Evolutionary conservation across 1,140 invertebrate species (phyloP).

Genomic region (Musca vetustissima): DNA sequence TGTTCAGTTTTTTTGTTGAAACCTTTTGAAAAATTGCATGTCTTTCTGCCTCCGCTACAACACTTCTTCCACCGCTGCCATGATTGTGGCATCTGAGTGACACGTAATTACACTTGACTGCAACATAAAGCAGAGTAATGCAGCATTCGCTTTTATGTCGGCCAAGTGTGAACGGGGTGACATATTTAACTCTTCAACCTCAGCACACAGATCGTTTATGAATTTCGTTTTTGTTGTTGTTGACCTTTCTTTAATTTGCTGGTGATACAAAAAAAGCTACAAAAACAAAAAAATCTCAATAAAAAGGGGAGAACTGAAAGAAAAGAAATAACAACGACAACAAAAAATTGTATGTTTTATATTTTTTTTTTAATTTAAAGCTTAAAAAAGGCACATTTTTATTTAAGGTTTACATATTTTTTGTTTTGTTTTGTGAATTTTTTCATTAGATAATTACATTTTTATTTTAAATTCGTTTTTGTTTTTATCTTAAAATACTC

Average conservation of each 20-base stretch:
- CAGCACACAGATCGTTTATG: neutral
- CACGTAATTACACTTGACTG: constrained; percentile 23
- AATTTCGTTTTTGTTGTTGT: neutral
- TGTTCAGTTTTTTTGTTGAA: too few species aligned
- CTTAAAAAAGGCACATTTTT: constrained; percentile 12
- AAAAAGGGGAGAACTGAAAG: too few species aligned
- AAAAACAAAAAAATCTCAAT: too few species aligned
- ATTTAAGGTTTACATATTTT: neutral
- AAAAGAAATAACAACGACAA: too few species aligned
- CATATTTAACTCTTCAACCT: neutral
- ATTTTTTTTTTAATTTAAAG: constrained; percentile 1
- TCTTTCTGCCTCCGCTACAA: too few species aligned
- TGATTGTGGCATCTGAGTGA: constrained; percentile 16
- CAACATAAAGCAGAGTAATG: constrained; percentile 12
- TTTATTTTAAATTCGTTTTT: neutral
- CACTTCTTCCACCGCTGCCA: neutral
- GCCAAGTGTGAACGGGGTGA: constrained; percentile 16
- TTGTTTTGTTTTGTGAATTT: neutral
- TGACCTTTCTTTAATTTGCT: neutral
- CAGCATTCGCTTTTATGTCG: constrained; percentile 13
- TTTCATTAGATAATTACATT: constrained; percentile 3
- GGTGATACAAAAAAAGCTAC: too few species aligned
- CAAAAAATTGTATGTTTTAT: too few species aligned
- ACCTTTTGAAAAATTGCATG: too few species aligned
- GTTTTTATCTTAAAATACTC: too few species aligned